Base-by-base conservation (phyloP, 2,888 invertebrate genomes). In the Scaptomyza cyrtandrae region DNA sequence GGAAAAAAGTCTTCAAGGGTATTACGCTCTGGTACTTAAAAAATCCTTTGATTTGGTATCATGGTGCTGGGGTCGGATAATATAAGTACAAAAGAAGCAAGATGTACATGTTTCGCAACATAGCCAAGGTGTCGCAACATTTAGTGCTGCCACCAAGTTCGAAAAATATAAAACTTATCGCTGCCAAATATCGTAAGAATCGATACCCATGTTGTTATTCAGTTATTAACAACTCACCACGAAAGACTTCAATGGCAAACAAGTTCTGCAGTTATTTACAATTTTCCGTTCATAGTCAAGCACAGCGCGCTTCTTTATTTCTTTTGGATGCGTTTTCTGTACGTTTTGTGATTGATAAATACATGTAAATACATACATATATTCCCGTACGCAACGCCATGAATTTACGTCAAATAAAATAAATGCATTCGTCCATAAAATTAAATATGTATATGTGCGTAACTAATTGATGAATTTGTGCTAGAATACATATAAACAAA, bases 241-340 rank as follows among this genome's bases (percentile, higher is more conserved):
- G 46, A 81, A 80, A 81, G 79, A 80, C 79, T 81, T 81, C 79
- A 77, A 79, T 78, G 65, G 45, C 64, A 69, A 81, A 86, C 86
- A 79, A 86, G 84, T 84, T 86, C 64, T 78, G 87, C 77, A 89
- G 89, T 89, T 89, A 89, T 89, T 89, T 89, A 86, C 85, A 89
- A 89, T 85, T 75, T 80, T 66, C 66, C 56, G 75, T 68, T 80
- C 72, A 65, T 59, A 49, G 62, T 55, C 62, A 66, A 76, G 58
- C 67, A 56, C 61, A 50, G 29, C 75, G 59, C 75, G 78, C 52
- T 67, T 60, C 59, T 62, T 78, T 69, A 53, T 66, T 69, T 57
- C 35, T 50, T 65, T 71, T 74, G 35, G 55, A 73, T 60, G 64
- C 64, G 61, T 55, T 71, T 71, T 71, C 29, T 55, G 56, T 71